A percentile compares a stretch with the other conserved stretches of the same genome.
Conservation (phyloP, 2,888 invertebrate species). For the Tetragonisca angustula region DNA sequence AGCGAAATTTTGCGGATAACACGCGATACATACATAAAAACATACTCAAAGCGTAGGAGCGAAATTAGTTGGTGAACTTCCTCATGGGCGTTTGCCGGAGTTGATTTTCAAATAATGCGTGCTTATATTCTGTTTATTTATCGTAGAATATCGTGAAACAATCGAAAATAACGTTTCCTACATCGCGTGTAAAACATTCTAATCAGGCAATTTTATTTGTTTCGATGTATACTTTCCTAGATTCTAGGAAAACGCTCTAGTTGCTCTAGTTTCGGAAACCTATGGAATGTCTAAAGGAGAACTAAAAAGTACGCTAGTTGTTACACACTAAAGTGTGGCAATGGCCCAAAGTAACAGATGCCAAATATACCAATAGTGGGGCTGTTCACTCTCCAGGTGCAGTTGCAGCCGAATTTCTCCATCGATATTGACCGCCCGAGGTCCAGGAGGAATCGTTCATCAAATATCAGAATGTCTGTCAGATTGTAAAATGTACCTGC, state of each 20-base stretch:
- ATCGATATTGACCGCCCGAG: conserved; percentile 19
- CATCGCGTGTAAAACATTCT: neutral
- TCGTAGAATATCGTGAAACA: neutral
- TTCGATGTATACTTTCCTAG: conserved; percentile 36
- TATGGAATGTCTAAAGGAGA: conserved; percentile 33
- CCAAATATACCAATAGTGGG: conserved; percentile 35
- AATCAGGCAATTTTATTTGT: neutral
- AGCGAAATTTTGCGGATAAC: conserved; percentile 8
- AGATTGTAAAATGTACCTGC: conserved; percentile 46
- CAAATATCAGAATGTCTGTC: conserved; percentile 51
- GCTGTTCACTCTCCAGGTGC: conserved; percentile 34
- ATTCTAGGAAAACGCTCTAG: conserved; percentile 56
- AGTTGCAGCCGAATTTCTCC: conserved; percentile 45
- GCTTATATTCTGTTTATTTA: neutral
- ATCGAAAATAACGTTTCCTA: neutral
- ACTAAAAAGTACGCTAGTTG: conserved; percentile 49
- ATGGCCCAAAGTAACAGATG: conserved; percentile 47
- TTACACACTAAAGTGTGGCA: conserved; percentile 66
- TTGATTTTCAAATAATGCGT: neutral
- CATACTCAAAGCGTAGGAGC: neutral
- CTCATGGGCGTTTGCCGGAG: neutral
- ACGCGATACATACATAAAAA: conserved; percentile 6
- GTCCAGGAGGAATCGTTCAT: conserved; percentile 63
- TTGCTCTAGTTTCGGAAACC: conserved; percentile 51
- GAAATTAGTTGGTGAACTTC: conserved; percentile 29